Base-by-base conservation (phyloP, 2,113 vertebrate species). In the Trinectes maculatus region DNA sequence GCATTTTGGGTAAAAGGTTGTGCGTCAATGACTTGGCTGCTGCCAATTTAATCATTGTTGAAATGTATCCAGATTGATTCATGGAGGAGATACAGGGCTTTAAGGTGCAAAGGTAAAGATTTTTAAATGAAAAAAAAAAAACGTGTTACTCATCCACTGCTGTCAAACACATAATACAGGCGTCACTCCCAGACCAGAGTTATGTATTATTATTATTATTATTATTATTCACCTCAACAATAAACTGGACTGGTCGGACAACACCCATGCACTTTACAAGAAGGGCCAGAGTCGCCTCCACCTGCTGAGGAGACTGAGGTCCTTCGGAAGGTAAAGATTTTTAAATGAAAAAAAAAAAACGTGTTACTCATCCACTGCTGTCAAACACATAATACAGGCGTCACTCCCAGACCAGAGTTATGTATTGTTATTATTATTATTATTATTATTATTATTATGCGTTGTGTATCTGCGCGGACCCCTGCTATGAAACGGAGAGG, bases 381-480 rank as follows among this genome's bases (percentile, higher is more conserved):
- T 46, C 44, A 58, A 24, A 28, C 48, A 68, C 28, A 68, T 77
- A 80, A 77, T 59, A 29, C 49, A 43, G 40, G 26, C 51, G 64
- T 77, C 71, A 48, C 37, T 44, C 34, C 37, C n/a, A n/a, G n/a
- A n/a, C n/a, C n/a, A n/a, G n/a, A n/a, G n/a, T n/a, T n/a, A n/a
- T n/a, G n/a, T n/a, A n/a, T n/a, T n/a, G n/a, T n/a, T n/a, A n/a
- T n/a, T n/a, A n/a, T n/a, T n/a, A n/a, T n/a, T n/a, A n/a, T n/a
- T n/a, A n/a, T n/a, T n/a, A n/a, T n/a, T n/a, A n/a, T n/a, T n/a
- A n/a, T n/a, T n/a, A n/a, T n/a, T n/a, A n/a, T n/a, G n/a, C n/a
- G n/a, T n/a, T n/a, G n/a, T n/a, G n/a, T n/a, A n/a, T n/a, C n/a
- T n/a, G n/a, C n/a, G n/a, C n/a, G n/a, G n/a, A 18, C 60, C 43